Evolutionary conservation across 2,888 invertebrate species (phyloP).

Genomic region (Phyllotreta cruciferae): DNA sequence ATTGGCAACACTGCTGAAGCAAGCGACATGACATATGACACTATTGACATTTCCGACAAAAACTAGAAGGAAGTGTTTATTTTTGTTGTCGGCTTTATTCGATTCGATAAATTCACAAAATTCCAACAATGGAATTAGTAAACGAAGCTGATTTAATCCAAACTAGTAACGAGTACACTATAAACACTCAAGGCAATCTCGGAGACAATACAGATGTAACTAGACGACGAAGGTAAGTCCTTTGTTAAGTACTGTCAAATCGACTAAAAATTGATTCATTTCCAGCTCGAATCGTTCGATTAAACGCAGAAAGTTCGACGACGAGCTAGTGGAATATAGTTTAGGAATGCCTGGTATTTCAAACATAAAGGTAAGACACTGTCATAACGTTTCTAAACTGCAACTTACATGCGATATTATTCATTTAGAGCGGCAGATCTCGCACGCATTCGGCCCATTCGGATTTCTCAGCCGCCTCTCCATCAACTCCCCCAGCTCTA

Average conservation of each 20-base stretch:
- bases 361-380: conserved; percentile 53
- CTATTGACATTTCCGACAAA: too few relatives aligned
- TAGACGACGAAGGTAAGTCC: conserved; percentile 54
- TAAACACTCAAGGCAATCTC: conserved; percentile 44
- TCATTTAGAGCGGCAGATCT: conserved; percentile 54
- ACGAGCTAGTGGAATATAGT: conserved; percentile 94
- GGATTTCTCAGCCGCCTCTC: conserved; percentile 52
- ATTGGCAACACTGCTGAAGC: too few relatives aligned
- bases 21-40: too few relatives aligned
- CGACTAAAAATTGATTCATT: conserved; percentile 23
- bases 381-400: conserved; percentile 1
- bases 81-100: conserved; percentile 11
- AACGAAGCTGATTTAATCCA: conserved; percentile 51
- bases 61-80: conserved; percentile 11
- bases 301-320: conserved; percentile 94
- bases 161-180: conserved; percentile 45
- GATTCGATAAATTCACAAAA: conserved; percentile 15
- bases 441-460: conserved; percentile 60
- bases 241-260: conserved; percentile 27
- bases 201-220: conserved; percentile 55
- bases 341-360: conserved; percentile 69
- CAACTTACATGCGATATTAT: conserved; percentile 1
- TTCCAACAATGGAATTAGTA: conserved; percentile 43
- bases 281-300: conserved; percentile 90
- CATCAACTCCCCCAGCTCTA: conserved; percentile 51